phyloP scores from a whole-genome alignment of 2,888 invertebrate species.

The Eurois occulta region DNA sequence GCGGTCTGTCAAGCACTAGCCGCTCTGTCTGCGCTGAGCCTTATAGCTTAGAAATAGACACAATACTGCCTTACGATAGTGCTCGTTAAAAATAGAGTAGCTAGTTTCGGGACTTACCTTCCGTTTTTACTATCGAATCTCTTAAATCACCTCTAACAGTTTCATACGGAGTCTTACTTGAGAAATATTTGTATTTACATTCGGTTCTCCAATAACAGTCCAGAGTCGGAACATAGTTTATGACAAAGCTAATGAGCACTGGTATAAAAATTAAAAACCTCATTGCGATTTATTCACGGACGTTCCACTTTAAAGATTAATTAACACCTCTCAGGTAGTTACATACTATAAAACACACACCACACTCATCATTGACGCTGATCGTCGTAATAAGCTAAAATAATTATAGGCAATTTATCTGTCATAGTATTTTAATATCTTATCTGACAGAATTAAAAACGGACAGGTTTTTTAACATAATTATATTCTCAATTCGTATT shows the following conservation, averaged over 20 bases:
- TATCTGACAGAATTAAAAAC: background rate
- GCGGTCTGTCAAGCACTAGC: background rate
- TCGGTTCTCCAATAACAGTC: constrained; percentile 81
- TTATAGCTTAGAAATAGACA: background rate
- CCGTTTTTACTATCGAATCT: constrained; percentile 69
- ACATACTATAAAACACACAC: constrained; percentile 28
- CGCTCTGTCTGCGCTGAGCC: background rate
- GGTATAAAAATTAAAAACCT: constrained; percentile 18
- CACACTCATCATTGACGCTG: background rate
- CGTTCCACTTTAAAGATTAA: background rate
- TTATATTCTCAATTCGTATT: background rate
- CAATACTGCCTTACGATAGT: background rate
- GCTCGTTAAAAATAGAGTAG: background rate
- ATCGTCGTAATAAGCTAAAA: background rate
- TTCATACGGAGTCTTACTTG: constrained; percentile 81
- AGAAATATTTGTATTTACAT: constrained; percentile 80
- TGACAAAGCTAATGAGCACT: constrained; percentile 30
- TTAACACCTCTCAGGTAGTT: background rate
- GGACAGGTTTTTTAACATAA: background rate
- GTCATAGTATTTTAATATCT: background rate
- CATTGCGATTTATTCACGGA: constrained; percentile 25
- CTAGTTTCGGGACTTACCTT: constrained; percentile 25
- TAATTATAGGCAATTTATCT: background rate
- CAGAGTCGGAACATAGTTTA: constrained; percentile 50
- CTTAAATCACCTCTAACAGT: constrained; percentile 81